A percentile compares a stretch with the other conserved stretches of the same genome.
These are phyloP conservation scores for Drosophila ezoana DNA, from an alignment of 2,888 invertebrate species.

Conservation along the genomic window DNA sequence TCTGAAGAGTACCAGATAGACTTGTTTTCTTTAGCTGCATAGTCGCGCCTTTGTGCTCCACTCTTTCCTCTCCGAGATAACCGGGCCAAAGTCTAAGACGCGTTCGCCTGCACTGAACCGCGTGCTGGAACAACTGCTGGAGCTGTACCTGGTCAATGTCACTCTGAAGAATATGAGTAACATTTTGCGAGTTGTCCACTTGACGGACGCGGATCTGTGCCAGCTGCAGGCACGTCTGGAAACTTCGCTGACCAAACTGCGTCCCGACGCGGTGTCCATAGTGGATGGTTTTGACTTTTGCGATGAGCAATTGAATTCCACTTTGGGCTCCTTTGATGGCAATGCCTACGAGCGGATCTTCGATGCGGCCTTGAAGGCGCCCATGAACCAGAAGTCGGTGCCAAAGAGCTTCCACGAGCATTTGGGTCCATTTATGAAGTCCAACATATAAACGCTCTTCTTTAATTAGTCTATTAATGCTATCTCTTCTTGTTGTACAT, in stretches of 20 bases:
- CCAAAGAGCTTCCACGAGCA: conserved; percentile 88
- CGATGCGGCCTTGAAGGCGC: conserved; percentile 92
- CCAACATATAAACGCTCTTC: conserved; percentile 83
- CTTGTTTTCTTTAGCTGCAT: conserved; percentile 87
- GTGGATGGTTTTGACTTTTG: conserved; percentile 96
- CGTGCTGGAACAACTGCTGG: conserved; percentile 90
- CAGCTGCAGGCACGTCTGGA: conserved; percentile 89
- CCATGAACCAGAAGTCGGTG: conserved; percentile 92
- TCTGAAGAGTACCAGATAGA: not conserved
- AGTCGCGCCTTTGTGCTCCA: conserved; percentile 92
- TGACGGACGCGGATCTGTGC: conserved; percentile 73
- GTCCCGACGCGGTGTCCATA: conserved; percentile 95
- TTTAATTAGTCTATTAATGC: not conserved
- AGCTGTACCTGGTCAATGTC: conserved; percentile 91
- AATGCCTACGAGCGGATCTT: conserved; percentile 93
- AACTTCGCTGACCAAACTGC: conserved; percentile 89
- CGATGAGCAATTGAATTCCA: conserved; percentile 91
- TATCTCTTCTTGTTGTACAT: conserved; percentile 8
- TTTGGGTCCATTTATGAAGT: conserved; percentile 89
- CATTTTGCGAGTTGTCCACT: conserved; percentile 87
- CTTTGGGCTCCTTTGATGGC: conserved; percentile 93
- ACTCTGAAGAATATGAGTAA: conserved; percentile 90
- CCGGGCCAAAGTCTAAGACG: conserved; percentile 86
- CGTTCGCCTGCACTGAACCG: conserved; percentile 87
- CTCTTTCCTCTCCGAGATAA: conserved; percentile 90